Base-by-base conservation (phyloP, 1,140 invertebrate genomes). In the Carposina sasakii region DNA sequence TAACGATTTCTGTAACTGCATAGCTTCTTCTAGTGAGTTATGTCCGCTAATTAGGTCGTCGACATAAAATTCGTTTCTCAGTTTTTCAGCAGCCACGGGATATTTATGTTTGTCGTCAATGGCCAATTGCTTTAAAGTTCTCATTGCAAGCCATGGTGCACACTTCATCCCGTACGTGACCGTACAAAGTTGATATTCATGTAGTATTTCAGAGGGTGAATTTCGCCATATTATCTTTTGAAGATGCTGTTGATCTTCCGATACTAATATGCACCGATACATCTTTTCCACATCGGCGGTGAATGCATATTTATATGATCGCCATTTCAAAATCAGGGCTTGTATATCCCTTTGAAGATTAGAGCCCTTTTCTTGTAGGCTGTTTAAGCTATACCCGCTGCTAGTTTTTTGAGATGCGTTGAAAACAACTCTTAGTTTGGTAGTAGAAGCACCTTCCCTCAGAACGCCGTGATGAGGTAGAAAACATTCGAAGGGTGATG, bases 41-140 rank as follows among this genome's bases (percentile, higher is more conserved):
- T 52, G 41, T 9, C 71, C 74, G 1, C 55, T 59, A 1, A 81
- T 30, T 5, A 69, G 33, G 49, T 82, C 77, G 47, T 82, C 76
- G 0, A 81, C 56, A 19, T 75, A 85, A 6, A 68, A 54, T 26
- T 77, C 41, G 0, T 63, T 44, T 6, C 40, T 21, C 19, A 77
- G 39, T 10, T 49, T 41, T n/a, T 19, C 13, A 9, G 65, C 51
- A 1, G 76, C 76, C 0, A 30, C 12, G 0, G 76, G 72, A 58
- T 52, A 74, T 5, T 47, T 48, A 15, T 67, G 17, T 3, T 34
- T 24, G 24, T 65, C 50, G 16, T 60, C 45, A 0, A 43, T 26
- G 1, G 74, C 66, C 17, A 79, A 30, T 44, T 75, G 52, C 20
- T 60, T 20, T 1, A 39, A 13, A 21, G 36, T 39, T 20, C 36